Evolutionary conservation across 2,113 vertebrate genomes (phyloP), one percentile per base, ranked within the genome.

Genomic region (Aptenodytes patagonicus): DNA sequence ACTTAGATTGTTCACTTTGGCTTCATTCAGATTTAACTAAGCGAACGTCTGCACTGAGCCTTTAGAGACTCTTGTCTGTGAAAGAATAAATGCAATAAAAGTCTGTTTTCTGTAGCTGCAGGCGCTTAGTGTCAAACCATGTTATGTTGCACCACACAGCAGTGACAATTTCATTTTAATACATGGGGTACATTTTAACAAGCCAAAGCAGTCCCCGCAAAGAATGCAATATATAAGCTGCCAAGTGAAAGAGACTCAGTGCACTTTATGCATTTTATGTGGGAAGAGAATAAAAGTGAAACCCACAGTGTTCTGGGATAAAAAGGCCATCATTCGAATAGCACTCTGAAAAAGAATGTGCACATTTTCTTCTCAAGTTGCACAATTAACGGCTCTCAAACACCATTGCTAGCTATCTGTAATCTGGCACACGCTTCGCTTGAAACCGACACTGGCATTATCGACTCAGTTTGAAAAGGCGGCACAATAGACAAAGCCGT

Each of bases 151-250:
- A 97, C 97, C 96, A 97, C 97, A 95, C 97, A 97, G 97, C 95
- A 97, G 95, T 96, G 97, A 98, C 97, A 98, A 97, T 98, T 98
- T 97, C 97, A 98, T 98, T 98, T 97, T 97, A 97, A 98, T 98
- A 97, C 96, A 97, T 20, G 58, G 97, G 96, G 94, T 90, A 95
- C 95, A 89, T 95, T 97, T 97, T 98, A 98, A 97, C 95, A 97
- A 97, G 95, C 93, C 93, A 91, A 97, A 96, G 83, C 93, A 90
- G 83, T 96, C 94, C 96, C 96, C 86, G 96, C 96, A 94, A 98
- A 96, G 82, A 96, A 64, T 76, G 86, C 82, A 95, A 96, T 51
- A 68, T 47, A 94, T 95, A 89, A 89, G 64, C 95, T 95, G 97
- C 96, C 96, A 85, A 95, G 66, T 86, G 93, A 92, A 90, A 94